phyloP scores from a whole-genome alignment of 1,140 invertebrate species.

The Bombus pyrosoma region DNA sequence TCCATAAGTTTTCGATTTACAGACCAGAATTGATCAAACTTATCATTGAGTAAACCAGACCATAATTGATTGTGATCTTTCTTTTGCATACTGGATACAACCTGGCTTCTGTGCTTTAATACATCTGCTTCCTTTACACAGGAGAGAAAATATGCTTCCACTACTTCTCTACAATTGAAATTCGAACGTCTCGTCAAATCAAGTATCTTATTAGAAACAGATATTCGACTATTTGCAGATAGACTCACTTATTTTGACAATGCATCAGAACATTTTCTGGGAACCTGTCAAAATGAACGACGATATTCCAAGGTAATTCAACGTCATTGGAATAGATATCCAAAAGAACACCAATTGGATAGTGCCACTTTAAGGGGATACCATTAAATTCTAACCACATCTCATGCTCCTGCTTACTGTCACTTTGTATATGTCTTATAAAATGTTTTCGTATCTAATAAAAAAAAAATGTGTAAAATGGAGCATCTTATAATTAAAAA shows the following conservation, averaged over 20 bases:
- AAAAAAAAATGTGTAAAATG: background rate
- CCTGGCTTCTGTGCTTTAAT: constrained; percentile 95
- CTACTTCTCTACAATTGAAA: constrained; percentile 88
- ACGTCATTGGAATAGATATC: constrained; percentile 91
- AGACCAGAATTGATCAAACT: constrained; percentile 99
- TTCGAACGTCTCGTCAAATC: background rate
- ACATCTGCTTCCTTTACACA: constrained; percentile 99
- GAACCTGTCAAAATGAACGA: constrained; percentile 97
- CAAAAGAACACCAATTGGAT: constrained; percentile 97
- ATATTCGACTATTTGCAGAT: constrained; percentile 33
- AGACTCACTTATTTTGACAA: constrained; percentile 88
- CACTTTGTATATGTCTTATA: constrained; percentile 90
- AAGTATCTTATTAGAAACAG: background rate
- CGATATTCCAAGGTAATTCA: constrained; percentile 95
- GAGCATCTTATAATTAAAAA: background rate
- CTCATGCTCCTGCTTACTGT: constrained; percentile 91
- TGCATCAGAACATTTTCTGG: constrained; percentile 91
- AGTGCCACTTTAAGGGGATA: constrained; percentile 96
- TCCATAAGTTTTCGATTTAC: constrained; percentile 98
- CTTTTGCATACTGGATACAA: constrained; percentile 97
- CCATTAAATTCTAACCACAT: constrained; percentile 98
- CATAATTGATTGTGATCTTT: constrained; percentile 99
- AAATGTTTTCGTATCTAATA: constrained; percentile 94
- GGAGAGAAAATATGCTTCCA: constrained; percentile 97
- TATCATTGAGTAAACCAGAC: constrained; percentile 97